Evolutionary conservation across 35 echinoderm and acorn worm species (phyloP).

Genomic region (Amphiura filiformis): DNA sequence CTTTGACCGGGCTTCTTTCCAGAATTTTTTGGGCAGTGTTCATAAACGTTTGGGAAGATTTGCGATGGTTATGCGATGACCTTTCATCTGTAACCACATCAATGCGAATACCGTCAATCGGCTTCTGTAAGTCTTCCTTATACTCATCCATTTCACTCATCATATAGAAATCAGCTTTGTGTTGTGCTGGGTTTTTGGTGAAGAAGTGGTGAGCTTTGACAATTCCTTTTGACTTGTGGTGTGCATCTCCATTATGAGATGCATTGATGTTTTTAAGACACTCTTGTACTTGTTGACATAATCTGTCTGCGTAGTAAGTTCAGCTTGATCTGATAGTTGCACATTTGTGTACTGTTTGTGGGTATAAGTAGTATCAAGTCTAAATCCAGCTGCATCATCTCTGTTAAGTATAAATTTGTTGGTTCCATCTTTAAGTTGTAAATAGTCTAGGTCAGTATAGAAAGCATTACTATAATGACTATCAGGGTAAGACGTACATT

Average conservation of each 20-base stretch:
- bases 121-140: not conserved
- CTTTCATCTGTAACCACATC: constrained; percentile 48
- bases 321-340: constrained; percentile 12
- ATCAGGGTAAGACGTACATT: too few relatives aligned
- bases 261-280: constrained; percentile 47
- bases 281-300: constrained; percentile 64
- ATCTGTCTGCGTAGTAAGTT: constrained; percentile 34
- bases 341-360: constrained; percentile 40
- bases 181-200: constrained; percentile 37
- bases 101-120: constrained; percentile 39
- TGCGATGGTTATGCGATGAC: constrained; percentile 45
- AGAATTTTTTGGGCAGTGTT: too few relatives aligned
- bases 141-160: constrained; percentile 34
- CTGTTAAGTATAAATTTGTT: constrained; percentile 37
- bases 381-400: constrained; percentile 42
- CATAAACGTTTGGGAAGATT: too few relatives aligned
- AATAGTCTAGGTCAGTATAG: too few relatives aligned
- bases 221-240: too few relatives aligned
- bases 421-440: constrained; percentile 39
- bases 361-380: constrained; percentile 45
- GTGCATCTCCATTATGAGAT: constrained; percentile 42
- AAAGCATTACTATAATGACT: too few relatives aligned
- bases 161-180: constrained; percentile 43
- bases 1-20: too few relatives aligned
- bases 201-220: constrained; percentile 25